phyloP scores from a whole-genome alignment of 2,113 vertebrate species.

The Orientallactaga bullata region DNA sequence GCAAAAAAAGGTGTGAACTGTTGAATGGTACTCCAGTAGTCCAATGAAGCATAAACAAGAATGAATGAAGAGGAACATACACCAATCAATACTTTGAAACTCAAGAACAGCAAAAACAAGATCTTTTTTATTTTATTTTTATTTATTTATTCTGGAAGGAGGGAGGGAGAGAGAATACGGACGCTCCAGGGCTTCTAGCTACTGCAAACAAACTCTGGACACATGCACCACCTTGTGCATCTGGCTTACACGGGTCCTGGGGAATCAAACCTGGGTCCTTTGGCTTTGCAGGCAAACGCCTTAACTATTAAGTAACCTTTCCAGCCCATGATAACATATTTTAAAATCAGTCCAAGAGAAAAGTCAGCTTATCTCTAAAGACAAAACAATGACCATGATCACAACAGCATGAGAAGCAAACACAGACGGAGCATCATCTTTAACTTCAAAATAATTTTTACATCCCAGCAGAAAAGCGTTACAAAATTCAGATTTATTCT shows the following conservation, averaged over 20 bases:
- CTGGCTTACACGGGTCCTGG: no score
- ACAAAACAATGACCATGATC: background rate
- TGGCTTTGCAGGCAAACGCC: no score
- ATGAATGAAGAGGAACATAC: background rate
- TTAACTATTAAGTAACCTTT: no score
- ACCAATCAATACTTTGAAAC: background rate
- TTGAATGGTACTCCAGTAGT: background rate
- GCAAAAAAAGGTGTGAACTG: background rate
- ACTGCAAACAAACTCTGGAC: no score
- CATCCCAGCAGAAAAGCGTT: background rate
- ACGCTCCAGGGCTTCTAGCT: no score
- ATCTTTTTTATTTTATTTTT: no score
- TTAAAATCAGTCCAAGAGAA: background rate
- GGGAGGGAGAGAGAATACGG: no score
- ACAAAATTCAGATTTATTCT: background rate
- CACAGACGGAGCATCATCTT: background rate
- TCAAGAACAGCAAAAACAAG: no score
- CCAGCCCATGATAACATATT: background rate
- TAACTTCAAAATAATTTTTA: background rate
- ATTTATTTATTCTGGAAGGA: no score
- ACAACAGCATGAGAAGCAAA: background rate
- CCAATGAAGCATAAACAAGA: background rate
- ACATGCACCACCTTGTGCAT: no score
- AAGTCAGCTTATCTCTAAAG: background rate
- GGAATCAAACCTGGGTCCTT: no score